These are phyloP conservation scores for Cephalotes varians DNA, from an alignment of 2,888 invertebrate genomes.

Conservation along the genomic window DNA sequence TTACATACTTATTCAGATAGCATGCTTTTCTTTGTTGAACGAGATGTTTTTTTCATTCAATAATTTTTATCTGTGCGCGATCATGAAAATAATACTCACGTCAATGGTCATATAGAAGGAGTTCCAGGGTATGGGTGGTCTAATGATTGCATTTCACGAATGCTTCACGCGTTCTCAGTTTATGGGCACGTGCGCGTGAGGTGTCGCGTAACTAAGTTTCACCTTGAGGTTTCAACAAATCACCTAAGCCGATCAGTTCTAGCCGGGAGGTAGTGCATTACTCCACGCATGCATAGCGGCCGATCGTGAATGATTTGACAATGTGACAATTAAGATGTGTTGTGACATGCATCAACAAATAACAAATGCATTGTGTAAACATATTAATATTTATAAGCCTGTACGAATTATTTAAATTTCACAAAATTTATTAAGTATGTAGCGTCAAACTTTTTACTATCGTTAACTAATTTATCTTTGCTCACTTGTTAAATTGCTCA, in stretches of 20 bases:
- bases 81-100: conserved; percentile 64
- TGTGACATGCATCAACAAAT: conserved; percentile 70
- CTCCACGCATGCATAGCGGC: conserved; percentile 65
- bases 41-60: conserved; percentile 25
- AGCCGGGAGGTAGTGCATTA: conserved; percentile 61
- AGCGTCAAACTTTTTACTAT: neutral
- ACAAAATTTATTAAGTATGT: neutral
- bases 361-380: conserved; percentile 57
- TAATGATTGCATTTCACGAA: conserved; percentile 77
- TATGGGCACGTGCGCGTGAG: conserved; percentile 82
- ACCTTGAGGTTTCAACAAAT: conserved; percentile 75
- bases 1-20: neutral
- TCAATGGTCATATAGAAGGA: conserved; percentile 39
- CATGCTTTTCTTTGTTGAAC: neutral
- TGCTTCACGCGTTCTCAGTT: conserved; percentile 82
- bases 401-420: conserved; percentile 1
- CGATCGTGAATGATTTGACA: conserved; percentile 78
- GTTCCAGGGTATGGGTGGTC: conserved; percentile 79
- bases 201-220: conserved; percentile 81
- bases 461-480: neutral
- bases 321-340: conserved; percentile 73
- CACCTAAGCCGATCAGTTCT: conserved; percentile 55
- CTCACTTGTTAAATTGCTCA: neutral
- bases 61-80: conserved; percentile 69
- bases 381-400: conserved; percentile 51